phyloP scores from a whole-genome alignment of 2,888 invertebrate genomes.

The Clostera curtula region DNA sequence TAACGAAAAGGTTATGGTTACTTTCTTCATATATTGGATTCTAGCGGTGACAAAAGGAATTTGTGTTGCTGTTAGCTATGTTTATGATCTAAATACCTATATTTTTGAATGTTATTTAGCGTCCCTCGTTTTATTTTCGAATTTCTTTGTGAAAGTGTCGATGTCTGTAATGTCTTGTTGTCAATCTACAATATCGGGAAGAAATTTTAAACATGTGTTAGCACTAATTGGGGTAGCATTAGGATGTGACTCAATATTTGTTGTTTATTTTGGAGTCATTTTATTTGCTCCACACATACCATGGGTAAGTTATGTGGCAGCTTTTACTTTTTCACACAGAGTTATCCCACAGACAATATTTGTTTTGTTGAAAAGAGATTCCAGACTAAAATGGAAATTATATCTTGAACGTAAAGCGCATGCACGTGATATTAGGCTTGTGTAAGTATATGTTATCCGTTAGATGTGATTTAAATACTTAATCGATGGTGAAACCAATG shows the following conservation, averaged over 20 bases:
- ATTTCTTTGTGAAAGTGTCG: slow-evolving; percentile 12
- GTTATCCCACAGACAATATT: slow-evolving; percentile 10
- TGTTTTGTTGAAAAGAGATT: slow-evolving; percentile 10
- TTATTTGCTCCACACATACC: rapidly evolving
- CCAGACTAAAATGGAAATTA: slow-evolving; percentile 8
- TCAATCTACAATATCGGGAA: slow-evolving; percentile 7
- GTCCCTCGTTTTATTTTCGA: slow-evolving; percentile 5
- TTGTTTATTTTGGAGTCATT: slow-evolving; percentile 1
- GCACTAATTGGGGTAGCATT: slow-evolving; percentile 14
- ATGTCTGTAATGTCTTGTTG: slow-evolving; percentile 11
- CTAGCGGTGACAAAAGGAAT: slow-evolving; percentile 2
- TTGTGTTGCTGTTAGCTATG: not conserved
- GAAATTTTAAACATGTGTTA: slow-evolving; percentile 9
- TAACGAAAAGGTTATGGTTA: slow-evolving; percentile 12
- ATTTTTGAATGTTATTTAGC: no score
- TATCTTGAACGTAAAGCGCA: slow-evolving; percentile 4
- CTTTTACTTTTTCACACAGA: slow-evolving; percentile 7
- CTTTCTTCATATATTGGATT: slow-evolving; percentile 5
- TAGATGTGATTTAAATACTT: no score
- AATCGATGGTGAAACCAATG: no score
- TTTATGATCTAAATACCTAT: no score
- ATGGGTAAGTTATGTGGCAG: not conserved
- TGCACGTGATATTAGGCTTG: slow-evolving; percentile 1
- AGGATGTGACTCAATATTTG: slow-evolving; percentile 11
- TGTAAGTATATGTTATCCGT: no score